Evolutionary conservation across 2,888 invertebrate species (phyloP), one percentile per base, ranked within the genome.

Genomic region (Amiota mariae): DNA sequence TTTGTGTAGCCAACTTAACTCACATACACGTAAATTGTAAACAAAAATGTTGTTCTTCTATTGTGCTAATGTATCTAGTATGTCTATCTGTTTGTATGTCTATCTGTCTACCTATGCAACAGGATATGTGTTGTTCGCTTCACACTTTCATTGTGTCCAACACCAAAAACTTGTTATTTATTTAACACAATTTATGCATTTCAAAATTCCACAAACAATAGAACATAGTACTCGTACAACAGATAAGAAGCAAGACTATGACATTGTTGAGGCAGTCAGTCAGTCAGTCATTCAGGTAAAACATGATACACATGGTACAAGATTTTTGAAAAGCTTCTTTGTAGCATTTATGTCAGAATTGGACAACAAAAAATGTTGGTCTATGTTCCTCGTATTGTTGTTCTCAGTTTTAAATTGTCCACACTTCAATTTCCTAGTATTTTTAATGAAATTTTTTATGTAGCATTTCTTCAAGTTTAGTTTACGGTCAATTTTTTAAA

Each of bases 131-230:
- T 20, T 20, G 18, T n/a, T 18, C 20, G 18, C 59, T 59, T 9
- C 8, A 20, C 36, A 46, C 63, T 63, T 24, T 15, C 10, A 15
- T 12, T 24, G 20, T 13, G 24, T 2, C 20, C n/a, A 8, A 63
- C 63, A 24, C 13, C 85, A 85, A 74, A 70, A 75, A 71, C 79
- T 84, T 77, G 77, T 83, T 81, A 85, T 73, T 84, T 84, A 84
- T 85, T 85, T 78, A 84, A 82, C 79, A 83, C 79, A 78, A 80
- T 81, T 82, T 84, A 81, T 77, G 80, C 81, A 83, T 84, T 84
- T 81, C 80, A 85, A 79, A 85, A 82, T 76, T 74, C 77, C 76
- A 78, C 75, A 72, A 36, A 36, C 3, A 36, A 36, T 36, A 36
- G 36, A 36, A 36, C 6, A 24, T 24, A 24, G 0, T 36, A 36